These are phyloP conservation scores for Cephus pygmeus DNA, from an alignment of 2,888 invertebrate genomes.

Conservation along the genomic window DNA sequence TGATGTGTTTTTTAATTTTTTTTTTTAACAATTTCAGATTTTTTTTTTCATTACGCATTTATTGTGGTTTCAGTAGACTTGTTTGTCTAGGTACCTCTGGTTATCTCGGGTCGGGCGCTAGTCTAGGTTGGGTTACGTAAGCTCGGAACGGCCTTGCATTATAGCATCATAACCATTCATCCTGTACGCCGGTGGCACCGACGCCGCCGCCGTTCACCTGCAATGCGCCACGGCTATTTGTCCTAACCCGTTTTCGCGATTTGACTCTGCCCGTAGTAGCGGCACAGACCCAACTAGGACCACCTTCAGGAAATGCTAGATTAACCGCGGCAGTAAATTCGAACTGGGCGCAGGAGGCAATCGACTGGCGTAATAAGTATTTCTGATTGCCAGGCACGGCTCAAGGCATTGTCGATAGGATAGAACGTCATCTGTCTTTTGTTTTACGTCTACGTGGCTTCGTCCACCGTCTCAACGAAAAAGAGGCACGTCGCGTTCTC, in stretches of 20 bases:
- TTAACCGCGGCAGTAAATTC: conserved; percentile 1
- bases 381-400: not conserved
- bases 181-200: conserved; percentile 46
- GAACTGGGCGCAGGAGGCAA: not conserved
- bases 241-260: conserved; percentile 33
- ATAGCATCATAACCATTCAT: conserved; percentile 61
- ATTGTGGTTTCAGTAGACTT: not conserved
- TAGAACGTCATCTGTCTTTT: not conserved
- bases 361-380: not conserved
- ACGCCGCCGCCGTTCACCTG: conserved; percentile 46
- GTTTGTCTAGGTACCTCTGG: not conserved
- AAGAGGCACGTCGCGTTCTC: not conserved
- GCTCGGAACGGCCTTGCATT: conserved; percentile 58
- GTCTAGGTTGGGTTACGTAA: conserved; percentile 54
- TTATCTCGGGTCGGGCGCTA: not conserved
- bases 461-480: not conserved
- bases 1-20: not conserved
- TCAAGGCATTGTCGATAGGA: not conserved
- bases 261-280: not conserved
- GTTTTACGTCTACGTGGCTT: not conserved
- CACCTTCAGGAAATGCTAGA: not conserved
- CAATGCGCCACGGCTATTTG: conserved; percentile 55
- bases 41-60: not conserved
- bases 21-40: too few relatives aligned
- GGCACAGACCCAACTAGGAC: not conserved